These are phyloP conservation scores for Caenorhabditis sulstoni DNA, from an alignment of 2,888 invertebrate genomes.

Conservation along the genomic window DNA sequence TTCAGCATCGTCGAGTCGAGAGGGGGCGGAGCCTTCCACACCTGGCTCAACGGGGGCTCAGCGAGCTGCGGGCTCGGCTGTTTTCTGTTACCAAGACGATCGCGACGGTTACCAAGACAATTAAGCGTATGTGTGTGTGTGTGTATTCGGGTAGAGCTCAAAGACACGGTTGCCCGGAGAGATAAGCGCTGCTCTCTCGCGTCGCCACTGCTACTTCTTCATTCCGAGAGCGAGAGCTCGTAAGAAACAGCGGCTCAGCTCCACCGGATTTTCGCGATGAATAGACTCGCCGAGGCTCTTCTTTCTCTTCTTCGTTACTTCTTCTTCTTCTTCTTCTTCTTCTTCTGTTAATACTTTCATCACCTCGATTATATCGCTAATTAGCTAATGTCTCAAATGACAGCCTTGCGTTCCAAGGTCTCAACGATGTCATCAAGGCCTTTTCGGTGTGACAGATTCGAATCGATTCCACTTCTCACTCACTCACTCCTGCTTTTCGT, in stretches of 20 bases:
- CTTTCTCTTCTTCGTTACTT: too few relatives aligned
- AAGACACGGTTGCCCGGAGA: constrained; percentile 49
- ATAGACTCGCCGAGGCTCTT: too few relatives aligned
- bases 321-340: too few relatives aligned
- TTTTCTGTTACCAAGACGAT: constrained; percentile 48
- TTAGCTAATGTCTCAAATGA: too few relatives aligned
- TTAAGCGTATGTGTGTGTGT: constrained; percentile 26
- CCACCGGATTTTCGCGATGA: too few relatives aligned
- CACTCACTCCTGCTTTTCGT: not conserved
- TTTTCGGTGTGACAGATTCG: too few relatives aligned
- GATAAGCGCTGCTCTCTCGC: constrained; percentile 27
- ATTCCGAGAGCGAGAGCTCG: too few relatives aligned
- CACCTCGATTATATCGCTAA: too few relatives aligned
- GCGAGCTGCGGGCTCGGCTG: not conserved
- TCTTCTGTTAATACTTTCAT: too few relatives aligned
- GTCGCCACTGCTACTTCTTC: not conserved
- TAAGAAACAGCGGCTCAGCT: too few relatives aligned
- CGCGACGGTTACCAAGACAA: constrained; percentile 56
- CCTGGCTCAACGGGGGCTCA: constrained; percentile 5
- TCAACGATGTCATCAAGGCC: too few relatives aligned
- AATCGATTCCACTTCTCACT: not conserved
- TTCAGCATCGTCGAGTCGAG: too few relatives aligned
- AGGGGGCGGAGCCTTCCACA: constrained; percentile 7
- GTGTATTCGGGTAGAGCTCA: constrained; percentile 25
- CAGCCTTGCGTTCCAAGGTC: not conserved